Conservation (phyloP, 2,888 invertebrate genomes). For the Caenorhabditis parvicauda region DNA sequence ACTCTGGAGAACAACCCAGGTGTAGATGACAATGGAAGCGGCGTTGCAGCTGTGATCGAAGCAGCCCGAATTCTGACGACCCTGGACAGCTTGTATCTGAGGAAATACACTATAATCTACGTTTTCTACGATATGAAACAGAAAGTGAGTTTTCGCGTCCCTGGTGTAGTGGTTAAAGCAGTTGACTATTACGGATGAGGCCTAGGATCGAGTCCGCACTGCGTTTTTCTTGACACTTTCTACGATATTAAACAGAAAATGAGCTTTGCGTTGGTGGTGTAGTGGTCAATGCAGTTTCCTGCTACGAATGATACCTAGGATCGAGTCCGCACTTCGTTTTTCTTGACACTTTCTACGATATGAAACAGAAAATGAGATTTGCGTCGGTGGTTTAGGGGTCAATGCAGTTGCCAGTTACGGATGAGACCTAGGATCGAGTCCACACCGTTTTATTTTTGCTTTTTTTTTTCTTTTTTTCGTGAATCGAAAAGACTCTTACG, state of each 20-base stretch:
- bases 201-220: too few relatives aligned
- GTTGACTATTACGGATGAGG: too few relatives aligned
- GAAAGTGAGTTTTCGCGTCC: slow-evolving; percentile 13
- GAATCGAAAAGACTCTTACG: background rate
- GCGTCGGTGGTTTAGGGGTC: background rate
- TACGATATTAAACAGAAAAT: background rate
- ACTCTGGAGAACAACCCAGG: slow-evolving; percentile 32
- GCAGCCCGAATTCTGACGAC: slow-evolving; percentile 28
- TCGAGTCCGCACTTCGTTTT: too few relatives aligned
- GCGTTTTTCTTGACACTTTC: too few relatives aligned
- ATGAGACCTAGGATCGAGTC: too few relatives aligned
- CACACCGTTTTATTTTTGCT: too few relatives aligned
- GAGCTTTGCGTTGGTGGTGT: background rate
- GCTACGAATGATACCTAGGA: too few relatives aligned
- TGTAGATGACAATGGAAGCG: slow-evolving; percentile 43
- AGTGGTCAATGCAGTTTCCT: too few relatives aligned
- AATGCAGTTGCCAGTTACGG: too few relatives aligned
- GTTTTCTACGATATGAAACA: slow-evolving; percentile 41
- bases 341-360: background rate
- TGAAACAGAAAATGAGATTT: background rate
- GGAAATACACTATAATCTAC: slow-evolving; percentile 33
- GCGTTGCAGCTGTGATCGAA: slow-evolving; percentile 37
- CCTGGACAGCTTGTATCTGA: slow-evolving; percentile 28
- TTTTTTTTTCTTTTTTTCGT: background rate
- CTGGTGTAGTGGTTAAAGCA: too few relatives aligned